Percentiles rank a stretch among this genome's conserved stretches.
These are phyloP conservation scores for Sparus aurata DNA, from an alignment of 2,797 vertebrate genomes.

Conservation along the genomic window DNA sequence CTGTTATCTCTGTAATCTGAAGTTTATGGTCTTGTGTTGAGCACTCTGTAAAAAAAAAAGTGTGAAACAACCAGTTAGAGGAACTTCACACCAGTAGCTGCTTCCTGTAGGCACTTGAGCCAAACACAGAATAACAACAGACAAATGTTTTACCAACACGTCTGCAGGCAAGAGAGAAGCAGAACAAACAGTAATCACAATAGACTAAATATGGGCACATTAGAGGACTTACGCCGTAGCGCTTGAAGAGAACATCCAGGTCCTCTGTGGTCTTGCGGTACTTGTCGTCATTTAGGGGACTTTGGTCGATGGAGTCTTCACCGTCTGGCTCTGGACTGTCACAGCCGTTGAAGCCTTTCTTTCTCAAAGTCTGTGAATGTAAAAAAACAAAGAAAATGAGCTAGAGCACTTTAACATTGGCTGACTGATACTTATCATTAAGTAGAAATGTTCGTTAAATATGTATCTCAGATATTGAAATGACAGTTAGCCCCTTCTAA, in stretches of 20 bases:
- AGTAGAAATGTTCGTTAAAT: background rate
- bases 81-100: constrained; percentile 47
- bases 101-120: constrained; percentile 43
- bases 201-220: background rate
- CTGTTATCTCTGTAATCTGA: background rate
- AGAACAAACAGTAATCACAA: background rate
- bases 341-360: constrained; percentile 99
- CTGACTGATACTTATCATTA: background rate
- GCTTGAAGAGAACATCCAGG: constrained; percentile 97
- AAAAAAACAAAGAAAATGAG: constrained; percentile 13
- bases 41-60: background rate
- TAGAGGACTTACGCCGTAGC: constrained; percentile 92
- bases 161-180: background rate
- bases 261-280: constrained; percentile 95
- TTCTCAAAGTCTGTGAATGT: constrained; percentile 93
- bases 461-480: background rate
- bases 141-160: constrained; percentile 25
- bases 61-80: constrained; percentile 38
- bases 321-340: constrained; percentile 98
- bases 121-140: constrained; percentile 32
- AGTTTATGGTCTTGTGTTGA: constrained; percentile 32
- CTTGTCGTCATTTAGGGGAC: constrained; percentile 97
- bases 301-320: constrained; percentile 98
- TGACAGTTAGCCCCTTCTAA: background rate
- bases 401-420: background rate